phyloP scores from a whole-genome alignment of 1,140 invertebrate genomes.

The Aporrectodea caliginosa region DNA sequence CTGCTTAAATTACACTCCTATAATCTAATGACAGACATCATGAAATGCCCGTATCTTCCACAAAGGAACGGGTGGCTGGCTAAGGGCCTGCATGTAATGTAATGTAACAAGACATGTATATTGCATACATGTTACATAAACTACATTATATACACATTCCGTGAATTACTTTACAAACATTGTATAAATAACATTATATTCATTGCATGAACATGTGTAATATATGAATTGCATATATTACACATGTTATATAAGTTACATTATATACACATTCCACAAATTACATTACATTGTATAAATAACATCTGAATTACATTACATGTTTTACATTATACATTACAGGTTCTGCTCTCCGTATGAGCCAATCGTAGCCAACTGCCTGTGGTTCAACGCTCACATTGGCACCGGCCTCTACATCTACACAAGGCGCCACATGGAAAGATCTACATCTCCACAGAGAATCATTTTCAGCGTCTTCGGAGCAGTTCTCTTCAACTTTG shows the following conservation, averaged over 20 bases:
- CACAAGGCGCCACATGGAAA: slow-evolving; percentile 38
- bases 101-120: too few species aligned
- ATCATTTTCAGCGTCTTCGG: slow-evolving; percentile 44
- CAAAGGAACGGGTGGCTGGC: too few species aligned
- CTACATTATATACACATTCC: too few species aligned
- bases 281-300: background rate
- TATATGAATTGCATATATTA: too few species aligned
- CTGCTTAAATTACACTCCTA: too few species aligned
- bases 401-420: slow-evolving; percentile 46
- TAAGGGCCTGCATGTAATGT: too few species aligned
- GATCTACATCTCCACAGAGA: slow-evolving; percentile 28
- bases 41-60: too few species aligned
- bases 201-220: background rate
- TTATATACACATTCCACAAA: too few species aligned
- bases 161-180: background rate
- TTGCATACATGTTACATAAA: too few species aligned
- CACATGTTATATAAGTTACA: too few species aligned
- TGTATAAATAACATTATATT: background rate
- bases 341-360: slow-evolving; percentile 39
- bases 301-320: background rate
- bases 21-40: too few species aligned
- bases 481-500: slow-evolving; percentile 46
- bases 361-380: slow-evolving; percentile 39
- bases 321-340: background rate
- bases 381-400: slow-evolving; percentile 49